These are phyloP conservation scores for Heliconius melpomene DNA, from an alignment of 1,140 invertebrate species.

Conservation along the genomic window DNA sequence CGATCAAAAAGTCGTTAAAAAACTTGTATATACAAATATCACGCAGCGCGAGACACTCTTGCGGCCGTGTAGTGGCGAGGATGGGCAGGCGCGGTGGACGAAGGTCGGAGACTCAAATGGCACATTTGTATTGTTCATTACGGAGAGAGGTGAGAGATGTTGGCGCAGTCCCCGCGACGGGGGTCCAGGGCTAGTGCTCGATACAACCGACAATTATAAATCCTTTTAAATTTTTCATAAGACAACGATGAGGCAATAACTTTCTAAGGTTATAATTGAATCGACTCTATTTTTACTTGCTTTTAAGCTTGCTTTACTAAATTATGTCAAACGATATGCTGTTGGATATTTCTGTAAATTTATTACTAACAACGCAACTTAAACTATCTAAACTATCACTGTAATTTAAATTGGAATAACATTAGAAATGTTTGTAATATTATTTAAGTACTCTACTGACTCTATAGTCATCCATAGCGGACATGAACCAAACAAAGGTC, in stretches of 20 bases:
- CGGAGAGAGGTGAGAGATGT: conserved; percentile 75
- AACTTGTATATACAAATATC: neutral
- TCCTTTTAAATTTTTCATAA: neutral
- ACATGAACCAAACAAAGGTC: neutral
- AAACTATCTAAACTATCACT: neutral
- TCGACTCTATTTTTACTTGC: neutral
- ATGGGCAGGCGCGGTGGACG: conserved; percentile 37
- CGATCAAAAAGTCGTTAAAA: conserved; percentile 10
- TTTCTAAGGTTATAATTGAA: neutral
- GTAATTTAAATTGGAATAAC: neutral
- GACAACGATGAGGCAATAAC: neutral
- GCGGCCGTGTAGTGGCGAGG: neutral
- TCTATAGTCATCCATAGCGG: neutral
- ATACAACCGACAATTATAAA: conserved; percentile 20
- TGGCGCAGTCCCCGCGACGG: conserved; percentile 67
- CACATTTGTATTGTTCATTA: conserved; percentile 79
- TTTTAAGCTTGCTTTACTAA: too few species aligned
- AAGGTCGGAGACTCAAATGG: conserved; percentile 56
- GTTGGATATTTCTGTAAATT: neutral
- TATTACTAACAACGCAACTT: neutral
- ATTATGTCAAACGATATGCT: too few species aligned
- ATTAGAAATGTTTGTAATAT: neutral
- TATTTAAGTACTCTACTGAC: neutral
- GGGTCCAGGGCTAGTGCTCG: conserved; percentile 56
- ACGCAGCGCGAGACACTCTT: neutral